Evolutionary conservation across 2,797 vertebrate genomes (phyloP), one percentile per base, ranked within the genome.

Genomic region (Pantherophis vulpinus): DNA sequence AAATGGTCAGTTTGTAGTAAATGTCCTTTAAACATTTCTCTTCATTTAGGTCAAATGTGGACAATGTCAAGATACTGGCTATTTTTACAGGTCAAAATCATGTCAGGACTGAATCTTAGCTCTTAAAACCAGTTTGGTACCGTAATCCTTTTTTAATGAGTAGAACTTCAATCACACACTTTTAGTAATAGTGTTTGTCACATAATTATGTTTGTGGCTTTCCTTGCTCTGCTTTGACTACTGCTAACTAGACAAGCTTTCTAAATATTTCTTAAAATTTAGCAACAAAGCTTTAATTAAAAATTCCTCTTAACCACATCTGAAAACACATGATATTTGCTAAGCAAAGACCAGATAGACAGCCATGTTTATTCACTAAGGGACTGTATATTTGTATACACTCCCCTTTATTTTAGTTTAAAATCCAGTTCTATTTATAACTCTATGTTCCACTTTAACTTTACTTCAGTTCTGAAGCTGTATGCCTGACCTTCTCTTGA

Each of bases 401-500:
- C 5, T 96, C 91, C 42, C 94, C 94, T 92, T 23, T 4, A 37
- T 61, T 66, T 90, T 96, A 83, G n/a, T 87, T 54, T 89, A 60
- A 89, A 29, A 94, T 96, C 91, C 0, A 55, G 88, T 94, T 58
- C 0, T 94, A 93, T 95, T 96, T 83, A 96, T 93, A 91, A 95
- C 95, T 96, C 94, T 91, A 6, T 90, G 91, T 94, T 95, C 90
- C 61, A 47, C 55, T 91, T 90, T 13, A 47, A 83, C 94, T 51
- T 93, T 89, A 92, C 95, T 59, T 91, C 95, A 94, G 91, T 58
- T 95, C 37, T 93, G 93, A 96, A 92, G 92, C 83, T 89, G 66
- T 91, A 87, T 90, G 93, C 95, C 90, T 96, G 96, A 97, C 97
- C 95, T 97, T 97, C 95, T 91, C 70, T 88, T 97, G 97, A 95